Evolutionary conservation across 2,113 vertebrate species (phyloP).

Genomic region (Stegostoma tigrinum): DNA sequence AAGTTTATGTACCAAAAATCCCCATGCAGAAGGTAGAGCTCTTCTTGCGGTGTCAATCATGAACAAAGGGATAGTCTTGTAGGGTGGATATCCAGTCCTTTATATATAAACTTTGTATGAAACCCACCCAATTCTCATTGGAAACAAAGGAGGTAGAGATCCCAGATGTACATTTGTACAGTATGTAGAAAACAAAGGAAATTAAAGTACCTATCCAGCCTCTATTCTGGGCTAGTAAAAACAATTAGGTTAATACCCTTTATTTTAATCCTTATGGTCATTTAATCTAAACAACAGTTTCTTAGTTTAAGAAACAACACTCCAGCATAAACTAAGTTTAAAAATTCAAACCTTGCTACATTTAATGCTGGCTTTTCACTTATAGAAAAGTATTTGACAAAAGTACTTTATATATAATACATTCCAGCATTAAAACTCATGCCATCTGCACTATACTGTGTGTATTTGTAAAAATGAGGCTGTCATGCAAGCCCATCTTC

Average conservation of each 20-base stretch:
- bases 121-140: neutral
- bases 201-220: neutral
- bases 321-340: neutral
- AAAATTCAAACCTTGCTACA: neutral
- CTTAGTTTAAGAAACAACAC: neutral
- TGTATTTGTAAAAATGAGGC: neutral
- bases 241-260: neutral
- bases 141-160: neutral
- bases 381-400: constrained; percentile 27
- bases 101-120: neutral
- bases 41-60: neutral
- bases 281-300: neutral
- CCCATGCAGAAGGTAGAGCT: neutral
- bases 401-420: constrained; percentile 1
- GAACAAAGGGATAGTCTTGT: neutral
- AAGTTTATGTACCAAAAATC: neutral
- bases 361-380: constrained; percentile 5
- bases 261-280: neutral
- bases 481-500: neutral
- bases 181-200: neutral
- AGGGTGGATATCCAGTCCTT: neutral
- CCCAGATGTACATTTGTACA: neutral
- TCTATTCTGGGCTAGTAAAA: neutral
- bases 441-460: neutral
- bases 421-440: constrained; percentile 1